Evolutionary conservation across 1,140 invertebrate species (phyloP).

Genomic region (Saccostrea cuccullata): DNA sequence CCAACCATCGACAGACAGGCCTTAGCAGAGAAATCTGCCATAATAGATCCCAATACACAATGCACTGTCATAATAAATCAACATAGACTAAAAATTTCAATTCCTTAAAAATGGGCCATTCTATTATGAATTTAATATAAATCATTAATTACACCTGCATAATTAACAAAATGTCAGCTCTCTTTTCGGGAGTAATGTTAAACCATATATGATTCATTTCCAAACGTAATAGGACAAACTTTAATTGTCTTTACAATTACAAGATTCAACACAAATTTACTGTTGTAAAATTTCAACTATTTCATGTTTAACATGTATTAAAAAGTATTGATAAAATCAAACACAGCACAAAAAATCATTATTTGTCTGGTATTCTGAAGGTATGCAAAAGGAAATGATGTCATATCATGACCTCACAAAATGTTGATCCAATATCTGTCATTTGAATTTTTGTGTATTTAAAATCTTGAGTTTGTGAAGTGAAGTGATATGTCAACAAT

Average conservation of each 20-base stretch:
- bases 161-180: too few species aligned
- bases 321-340: neutral
- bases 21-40: neutral
- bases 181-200: too few species aligned
- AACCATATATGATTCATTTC: neutral
- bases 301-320: neutral
- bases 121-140: neutral
- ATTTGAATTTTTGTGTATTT: neutral
- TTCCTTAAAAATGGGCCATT: neutral
- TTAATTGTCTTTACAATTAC: neutral
- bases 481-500: neutral
- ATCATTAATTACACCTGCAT: too few species aligned
- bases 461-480: too few species aligned
- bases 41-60: neutral
- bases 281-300: neutral
- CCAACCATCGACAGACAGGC: neutral
- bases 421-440: neutral
- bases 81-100: neutral
- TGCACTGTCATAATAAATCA: conserved; percentile 1
- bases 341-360: neutral
- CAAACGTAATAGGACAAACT: neutral
- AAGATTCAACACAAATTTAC: too few species aligned
- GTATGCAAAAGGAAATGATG: neutral
- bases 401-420: neutral
- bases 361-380: neutral